phyloP scores from a whole-genome alignment of 2,113 vertebrate species.

The Myrmecophaga tridactyla region DNA sequence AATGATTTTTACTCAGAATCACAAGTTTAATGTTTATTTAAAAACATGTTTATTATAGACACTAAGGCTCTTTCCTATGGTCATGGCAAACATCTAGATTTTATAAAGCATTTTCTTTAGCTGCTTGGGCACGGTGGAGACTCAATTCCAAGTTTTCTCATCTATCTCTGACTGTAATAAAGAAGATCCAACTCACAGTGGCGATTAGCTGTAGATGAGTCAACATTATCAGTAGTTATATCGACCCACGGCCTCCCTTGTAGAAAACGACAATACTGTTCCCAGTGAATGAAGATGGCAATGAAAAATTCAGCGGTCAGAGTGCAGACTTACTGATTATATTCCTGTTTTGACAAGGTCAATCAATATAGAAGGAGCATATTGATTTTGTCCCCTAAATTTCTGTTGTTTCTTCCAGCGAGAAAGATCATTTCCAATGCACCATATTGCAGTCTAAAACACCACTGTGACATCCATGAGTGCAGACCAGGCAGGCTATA shows the following conservation, averaged over 20 bases:
- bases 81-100: background rate
- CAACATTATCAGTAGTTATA: constrained; percentile 50
- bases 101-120: background rate
- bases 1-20: background rate
- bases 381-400: constrained; percentile 57
- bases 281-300: background rate
- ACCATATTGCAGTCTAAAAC: background rate
- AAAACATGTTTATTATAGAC: background rate
- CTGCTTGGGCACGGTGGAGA: background rate
- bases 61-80: background rate
- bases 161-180: constrained; percentile 23
- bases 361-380: constrained; percentile 16
- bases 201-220: background rate
- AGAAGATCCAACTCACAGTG: background rate
- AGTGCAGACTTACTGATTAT: background rate
- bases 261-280: constrained; percentile 35
- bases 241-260: constrained; percentile 36
- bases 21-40: background rate
- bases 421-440: background rate
- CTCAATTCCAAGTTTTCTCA: background rate
- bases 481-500: background rate
- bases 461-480: background rate
- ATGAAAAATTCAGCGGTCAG: constrained; percentile 29
- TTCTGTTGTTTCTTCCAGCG: background rate
- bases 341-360: constrained; percentile 12